phyloP scores from a whole-genome alignment of 2,888 invertebrate genomes.

The Drosophila fulvimacula region DNA sequence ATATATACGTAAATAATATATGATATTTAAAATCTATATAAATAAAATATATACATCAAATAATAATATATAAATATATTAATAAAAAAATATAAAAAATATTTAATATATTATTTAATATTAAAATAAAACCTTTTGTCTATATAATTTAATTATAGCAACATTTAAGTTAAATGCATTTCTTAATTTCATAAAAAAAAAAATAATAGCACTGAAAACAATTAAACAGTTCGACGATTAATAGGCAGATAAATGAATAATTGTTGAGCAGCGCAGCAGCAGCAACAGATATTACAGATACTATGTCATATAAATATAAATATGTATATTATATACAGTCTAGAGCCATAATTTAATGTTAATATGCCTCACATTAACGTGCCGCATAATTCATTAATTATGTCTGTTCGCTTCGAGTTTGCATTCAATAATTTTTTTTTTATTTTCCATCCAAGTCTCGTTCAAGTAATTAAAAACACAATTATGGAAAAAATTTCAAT shows the following conservation, averaged over 20 bases:
- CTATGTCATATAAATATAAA: background rate
- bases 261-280: slow-evolving; percentile 25
- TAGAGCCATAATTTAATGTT: slow-evolving; percentile 50
- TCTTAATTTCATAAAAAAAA: background rate
- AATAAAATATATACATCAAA: background rate
- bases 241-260: slow-evolving; percentile 39
- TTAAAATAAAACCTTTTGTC: background rate
- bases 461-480: slow-evolving; percentile 11
- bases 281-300: slow-evolving; percentile 16
- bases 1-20: background rate
- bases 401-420: slow-evolving; percentile 37
- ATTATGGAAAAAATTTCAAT: slow-evolving; percentile 7
- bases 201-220: slow-evolving; percentile 31
- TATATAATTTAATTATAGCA: background rate
- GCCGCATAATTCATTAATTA: slow-evolving; percentile 62
- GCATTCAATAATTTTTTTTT: slow-evolving; percentile 8
- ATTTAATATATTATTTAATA: background rate
- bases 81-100: background rate
- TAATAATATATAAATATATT: background rate
- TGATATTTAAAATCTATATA: background rate
- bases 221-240: slow-evolving; percentile 42
- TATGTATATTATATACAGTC: background rate
- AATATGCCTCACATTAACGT: slow-evolving; percentile 59
- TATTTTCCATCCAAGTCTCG: slow-evolving; percentile 49
- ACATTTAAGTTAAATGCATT: background rate